Evolutionary conservation across 2,888 invertebrate genomes (phyloP).

Genomic region (Augochlorella aurata): DNA sequence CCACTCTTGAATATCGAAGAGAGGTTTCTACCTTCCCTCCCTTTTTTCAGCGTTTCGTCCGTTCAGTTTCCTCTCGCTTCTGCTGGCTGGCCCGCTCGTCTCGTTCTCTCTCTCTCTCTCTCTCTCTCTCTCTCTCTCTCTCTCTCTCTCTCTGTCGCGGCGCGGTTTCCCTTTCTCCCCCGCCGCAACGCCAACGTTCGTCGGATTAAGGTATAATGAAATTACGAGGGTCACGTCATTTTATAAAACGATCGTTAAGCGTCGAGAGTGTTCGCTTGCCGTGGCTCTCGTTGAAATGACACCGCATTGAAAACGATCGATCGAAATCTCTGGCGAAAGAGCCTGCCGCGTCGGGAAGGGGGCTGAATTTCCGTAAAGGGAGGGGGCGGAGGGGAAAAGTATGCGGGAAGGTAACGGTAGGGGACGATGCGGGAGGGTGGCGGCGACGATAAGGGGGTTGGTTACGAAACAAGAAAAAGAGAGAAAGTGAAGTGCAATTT

Average conservation of each 20-base stretch:
- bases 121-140: neutral
- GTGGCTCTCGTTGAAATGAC: constrained; percentile 53
- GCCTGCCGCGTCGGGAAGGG: constrained; percentile 21
- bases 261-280: constrained; percentile 54
- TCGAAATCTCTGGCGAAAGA: constrained; percentile 51
- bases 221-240: constrained; percentile 60
- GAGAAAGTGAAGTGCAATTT: constrained; percentile 50
- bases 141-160: neutral
- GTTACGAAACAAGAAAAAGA: constrained; percentile 14
- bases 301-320: constrained; percentile 60
- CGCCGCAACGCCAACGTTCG: constrained; percentile 45
- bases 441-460: neutral
- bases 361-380: constrained; percentile 15
- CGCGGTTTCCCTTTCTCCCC: constrained; percentile 15
- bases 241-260: constrained; percentile 62
- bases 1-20: constrained; percentile 59
- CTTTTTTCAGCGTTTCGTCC: constrained; percentile 45
- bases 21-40: constrained; percentile 41
- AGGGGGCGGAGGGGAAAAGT: too few relatives aligned
- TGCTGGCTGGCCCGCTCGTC: neutral
- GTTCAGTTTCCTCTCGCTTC: constrained; percentile 2
- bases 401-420: too few relatives aligned
- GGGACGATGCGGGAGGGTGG: neutral
- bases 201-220: constrained; percentile 61
- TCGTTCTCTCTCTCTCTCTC: neutral